Conservation (phyloP, 2,113 vertebrate species). For the Indicator maculatus region DNA sequence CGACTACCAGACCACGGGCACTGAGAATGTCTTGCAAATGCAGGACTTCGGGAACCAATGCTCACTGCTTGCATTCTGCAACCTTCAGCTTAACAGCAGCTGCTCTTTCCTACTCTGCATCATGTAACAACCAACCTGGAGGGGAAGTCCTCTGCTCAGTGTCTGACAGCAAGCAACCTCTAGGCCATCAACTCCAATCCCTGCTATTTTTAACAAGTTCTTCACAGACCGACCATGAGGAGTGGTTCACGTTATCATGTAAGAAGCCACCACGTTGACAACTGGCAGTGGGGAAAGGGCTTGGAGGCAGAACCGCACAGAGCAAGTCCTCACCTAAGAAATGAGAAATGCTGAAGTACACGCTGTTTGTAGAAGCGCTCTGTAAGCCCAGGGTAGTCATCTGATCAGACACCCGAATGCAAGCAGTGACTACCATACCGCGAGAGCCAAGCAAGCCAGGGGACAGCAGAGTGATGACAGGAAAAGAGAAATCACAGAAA, state of each 20-base stretch:
- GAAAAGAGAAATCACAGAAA: neutral
- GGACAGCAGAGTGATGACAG: neutral
- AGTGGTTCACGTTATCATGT: accelerated
- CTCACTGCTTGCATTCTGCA: neutral
- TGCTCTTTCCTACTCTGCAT: neutral
- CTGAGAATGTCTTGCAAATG: neutral
- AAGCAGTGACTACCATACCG: accelerated
- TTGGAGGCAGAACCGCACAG: neutral
- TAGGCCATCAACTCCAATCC: neutral
- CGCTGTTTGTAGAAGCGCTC: accelerated
- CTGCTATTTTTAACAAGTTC: neutral
- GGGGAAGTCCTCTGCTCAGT: accelerated
- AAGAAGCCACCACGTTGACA: accelerated
- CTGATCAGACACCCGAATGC: accelerated
- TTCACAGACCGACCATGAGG: accelerated
- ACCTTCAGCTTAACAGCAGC: neutral
- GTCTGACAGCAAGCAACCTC: accelerated
- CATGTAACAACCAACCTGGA: accelerated
- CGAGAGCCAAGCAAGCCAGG: neutral
- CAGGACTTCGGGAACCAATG: accelerated
- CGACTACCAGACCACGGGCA: neutral
- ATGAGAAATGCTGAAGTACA: accelerated
- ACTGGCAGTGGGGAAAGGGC: accelerated
- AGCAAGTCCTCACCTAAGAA: accelerated
- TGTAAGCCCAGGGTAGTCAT: accelerated